Conservation (phyloP, 2,113 vertebrate species). For the Alaudala cheleensis region DNA sequence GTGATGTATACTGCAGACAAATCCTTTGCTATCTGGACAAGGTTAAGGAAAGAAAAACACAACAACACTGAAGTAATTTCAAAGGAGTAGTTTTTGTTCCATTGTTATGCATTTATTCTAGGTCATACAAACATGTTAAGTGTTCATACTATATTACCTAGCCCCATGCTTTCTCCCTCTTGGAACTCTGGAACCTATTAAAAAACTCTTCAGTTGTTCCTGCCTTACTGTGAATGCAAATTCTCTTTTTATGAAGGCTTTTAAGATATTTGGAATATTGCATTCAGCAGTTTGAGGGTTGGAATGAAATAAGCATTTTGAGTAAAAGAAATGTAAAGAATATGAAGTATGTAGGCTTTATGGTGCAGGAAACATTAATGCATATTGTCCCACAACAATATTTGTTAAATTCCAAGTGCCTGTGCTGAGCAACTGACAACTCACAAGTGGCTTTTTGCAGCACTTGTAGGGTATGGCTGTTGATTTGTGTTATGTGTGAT, state of each 20-base stretch:
- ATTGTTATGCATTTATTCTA: not conserved
- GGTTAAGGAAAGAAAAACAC: not conserved
- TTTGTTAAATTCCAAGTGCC: not conserved
- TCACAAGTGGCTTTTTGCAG: not conserved
- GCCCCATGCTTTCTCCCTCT: not conserved
- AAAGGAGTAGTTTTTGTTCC: not conserved
- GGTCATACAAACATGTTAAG: not conserved
- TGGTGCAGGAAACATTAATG: not conserved
- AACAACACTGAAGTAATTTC: not conserved
- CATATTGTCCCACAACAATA: not conserved
- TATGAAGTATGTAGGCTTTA: not conserved
- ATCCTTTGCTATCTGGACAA: not conserved
- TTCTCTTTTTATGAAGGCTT: not conserved
- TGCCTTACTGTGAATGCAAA: not conserved
- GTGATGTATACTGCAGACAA: not conserved
- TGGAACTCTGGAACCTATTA: not conserved
- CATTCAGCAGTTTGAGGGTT: not conserved
- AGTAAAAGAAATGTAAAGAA: not conserved
- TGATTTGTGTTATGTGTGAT: not conserved
- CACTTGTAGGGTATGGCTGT: not conserved
- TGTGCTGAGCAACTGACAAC: not conserved
- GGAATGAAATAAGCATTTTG: not conserved
- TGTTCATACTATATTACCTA: rapidly evolving
- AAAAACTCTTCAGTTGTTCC: not conserved
- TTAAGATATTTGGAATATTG: not conserved